Conservation (phyloP, 2,888 invertebrate genomes). For the Notocelia uddmanniana region DNA sequence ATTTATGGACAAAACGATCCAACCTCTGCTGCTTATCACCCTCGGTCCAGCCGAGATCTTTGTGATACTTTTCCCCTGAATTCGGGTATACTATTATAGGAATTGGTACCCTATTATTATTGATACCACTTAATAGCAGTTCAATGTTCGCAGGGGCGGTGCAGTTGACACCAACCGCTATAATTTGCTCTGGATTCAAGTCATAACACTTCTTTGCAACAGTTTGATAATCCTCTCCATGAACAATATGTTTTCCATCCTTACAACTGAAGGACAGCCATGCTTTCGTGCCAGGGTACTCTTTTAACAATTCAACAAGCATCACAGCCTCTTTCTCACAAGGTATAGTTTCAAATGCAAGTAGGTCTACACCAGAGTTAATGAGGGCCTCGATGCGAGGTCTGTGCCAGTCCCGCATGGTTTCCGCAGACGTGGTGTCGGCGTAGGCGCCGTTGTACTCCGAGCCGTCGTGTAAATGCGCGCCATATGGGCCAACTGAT, state of each 20-base stretch:
- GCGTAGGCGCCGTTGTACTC: slow-evolving; percentile 95
- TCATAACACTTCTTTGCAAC: slow-evolving; percentile 89
- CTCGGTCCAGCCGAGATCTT: slow-evolving; percentile 88
- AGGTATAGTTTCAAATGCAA: slow-evolving; percentile 97
- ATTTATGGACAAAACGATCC: slow-evolving; percentile 89
- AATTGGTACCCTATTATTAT: slow-evolving; percentile 71
- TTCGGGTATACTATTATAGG: slow-evolving; percentile 96
- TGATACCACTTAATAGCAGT: slow-evolving; percentile 67
- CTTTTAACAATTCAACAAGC: slow-evolving; percentile 90
- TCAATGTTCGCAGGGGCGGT: slow-evolving; percentile 79
- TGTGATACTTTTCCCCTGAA: slow-evolving; percentile 92
- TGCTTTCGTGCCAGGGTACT: slow-evolving; percentile 91
- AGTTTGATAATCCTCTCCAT: slow-evolving; percentile 91
- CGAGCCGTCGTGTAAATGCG: slow-evolving; percentile 94
- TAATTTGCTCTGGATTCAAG: slow-evolving; percentile 86
- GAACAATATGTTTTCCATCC: slow-evolving; percentile 85
- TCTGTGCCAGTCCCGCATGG: slow-evolving; percentile 93
- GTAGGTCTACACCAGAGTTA: slow-evolving; percentile 92
- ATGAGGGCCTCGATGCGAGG: slow-evolving; percentile 91
- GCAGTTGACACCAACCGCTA: slow-evolving; percentile 96
- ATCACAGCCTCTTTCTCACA: slow-evolving; percentile 93
- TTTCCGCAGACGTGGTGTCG: slow-evolving; percentile 84
- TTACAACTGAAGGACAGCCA: slow-evolving; percentile 96
- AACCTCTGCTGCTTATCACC: slow-evolving; percentile 88
- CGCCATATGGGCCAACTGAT: slow-evolving; percentile 97